Percentiles rank a stretch among this genome's conserved stretches.
phyloP scores from a whole-genome alignment of 2,888 invertebrate species.

The Perizoma affinitatum region DNA sequence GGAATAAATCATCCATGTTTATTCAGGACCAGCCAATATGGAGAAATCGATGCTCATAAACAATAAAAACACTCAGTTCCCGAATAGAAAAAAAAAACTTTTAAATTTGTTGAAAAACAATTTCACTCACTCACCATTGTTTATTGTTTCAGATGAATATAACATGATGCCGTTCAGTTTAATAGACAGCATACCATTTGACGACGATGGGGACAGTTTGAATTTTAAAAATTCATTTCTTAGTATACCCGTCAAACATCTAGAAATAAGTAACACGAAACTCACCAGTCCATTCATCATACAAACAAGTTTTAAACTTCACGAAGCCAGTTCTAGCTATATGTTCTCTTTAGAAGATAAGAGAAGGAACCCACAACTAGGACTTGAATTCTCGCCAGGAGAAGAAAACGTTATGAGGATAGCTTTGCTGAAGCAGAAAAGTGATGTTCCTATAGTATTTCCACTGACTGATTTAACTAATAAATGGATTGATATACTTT shows the following conservation, averaged over 20 bases:
- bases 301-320: conserved; percentile 51
- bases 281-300: conserved; percentile 56
- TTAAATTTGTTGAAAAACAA: background rate
- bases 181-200: conserved; percentile 6
- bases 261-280: conserved; percentile 30
- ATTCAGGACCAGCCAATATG: too few relatives aligned
- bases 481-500: conserved; percentile 43
- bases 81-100: too few relatives aligned
- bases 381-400: conserved; percentile 46
- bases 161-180: conserved; percentile 40
- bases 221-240: conserved; percentile 25
- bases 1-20: too few relatives aligned
- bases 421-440: background rate
- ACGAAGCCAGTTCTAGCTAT: conserved; percentile 42
- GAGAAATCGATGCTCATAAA: too few relatives aligned
- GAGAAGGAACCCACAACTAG: conserved; percentile 38
- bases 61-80: too few relatives aligned
- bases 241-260: conserved; percentile 32
- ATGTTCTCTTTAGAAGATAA: conserved; percentile 58
- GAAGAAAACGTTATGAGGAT: conserved; percentile 12
- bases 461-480: conserved; percentile 16
- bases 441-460: conserved; percentile 12
- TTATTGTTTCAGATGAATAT: conserved; percentile 53
- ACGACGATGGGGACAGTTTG: conserved; percentile 7
- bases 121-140: conserved; percentile 3